phyloP scores from a whole-genome alignment of 2,797 vertebrate genomes.

The Enteromius afrohamiltoni region DNA sequence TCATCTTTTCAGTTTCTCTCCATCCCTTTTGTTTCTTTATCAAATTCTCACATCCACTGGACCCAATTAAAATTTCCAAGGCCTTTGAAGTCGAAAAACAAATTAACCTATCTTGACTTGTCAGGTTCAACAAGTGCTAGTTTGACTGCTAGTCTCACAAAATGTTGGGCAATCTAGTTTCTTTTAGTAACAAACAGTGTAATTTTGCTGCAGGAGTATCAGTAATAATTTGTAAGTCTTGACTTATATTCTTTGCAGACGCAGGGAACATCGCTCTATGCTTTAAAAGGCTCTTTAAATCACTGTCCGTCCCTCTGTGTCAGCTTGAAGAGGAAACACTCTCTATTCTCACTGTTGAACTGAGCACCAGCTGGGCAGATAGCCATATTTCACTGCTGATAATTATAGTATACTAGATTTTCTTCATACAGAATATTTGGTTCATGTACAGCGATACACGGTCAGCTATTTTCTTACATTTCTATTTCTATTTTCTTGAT shows the following conservation, averaged over 20 bases:
- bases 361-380: slow-evolving; percentile 5
- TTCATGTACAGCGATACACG: not conserved
- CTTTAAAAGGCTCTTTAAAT: slow-evolving; percentile 14
- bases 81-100: slow-evolving; percentile 19
- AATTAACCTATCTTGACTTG: slow-evolving; percentile 35
- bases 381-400: not conserved
- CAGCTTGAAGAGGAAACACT: slow-evolving; percentile 18
- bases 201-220: not conserved
- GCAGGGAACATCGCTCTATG: not conserved
- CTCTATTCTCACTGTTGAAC: slow-evolving; percentile 15
- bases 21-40: slow-evolving; percentile 16
- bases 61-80: slow-evolving; percentile 24
- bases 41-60: slow-evolving; percentile 23
- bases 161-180: not conserved
- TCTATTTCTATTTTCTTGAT: too few relatives aligned
- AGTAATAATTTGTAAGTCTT: not conserved
- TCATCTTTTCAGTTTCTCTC: not conserved
- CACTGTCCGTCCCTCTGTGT: not conserved
- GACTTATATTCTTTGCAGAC: not conserved
- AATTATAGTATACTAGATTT: slow-evolving; percentile 1
- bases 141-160: not conserved
- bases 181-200: not conserved
- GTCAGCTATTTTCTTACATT: not conserved
- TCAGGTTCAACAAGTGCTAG: not conserved
- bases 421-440: slow-evolving; percentile 4